phyloP scores from a whole-genome alignment of 1,140 invertebrate species.

The Phortica variegata region DNA sequence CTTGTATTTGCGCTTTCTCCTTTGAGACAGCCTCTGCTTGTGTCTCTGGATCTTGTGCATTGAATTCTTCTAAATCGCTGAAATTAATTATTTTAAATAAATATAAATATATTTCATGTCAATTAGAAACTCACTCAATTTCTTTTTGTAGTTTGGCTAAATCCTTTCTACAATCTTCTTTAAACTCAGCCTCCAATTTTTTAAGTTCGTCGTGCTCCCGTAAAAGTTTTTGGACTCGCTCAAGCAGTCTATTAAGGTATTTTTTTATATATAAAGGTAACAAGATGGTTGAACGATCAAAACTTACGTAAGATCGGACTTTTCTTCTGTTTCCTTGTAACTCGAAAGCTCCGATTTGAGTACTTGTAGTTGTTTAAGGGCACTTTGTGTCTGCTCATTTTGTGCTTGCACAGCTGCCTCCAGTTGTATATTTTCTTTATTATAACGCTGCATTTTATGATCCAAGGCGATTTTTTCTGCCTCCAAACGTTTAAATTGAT shows the following conservation, averaged over 20 bases:
- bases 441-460: conserved; percentile 41
- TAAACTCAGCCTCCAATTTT: conserved; percentile 72
- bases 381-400: conserved; percentile 33
- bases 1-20: conserved; percentile 58
- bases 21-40: conserved; percentile 61
- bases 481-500: conserved; percentile 60
- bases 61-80: conserved; percentile 60
- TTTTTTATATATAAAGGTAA: no score
- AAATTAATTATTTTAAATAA: conserved; percentile 2
- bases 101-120: not conserved
- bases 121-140: conserved; percentile 59
- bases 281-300: no score
- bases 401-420: conserved; percentile 57
- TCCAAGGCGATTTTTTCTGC: conserved; percentile 60
- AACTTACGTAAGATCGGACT: conserved; percentile 58
- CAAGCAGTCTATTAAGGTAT: conserved; percentile 66
- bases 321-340: conserved; percentile 58
- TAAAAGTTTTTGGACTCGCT: conserved; percentile 67
- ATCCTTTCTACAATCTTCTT: conserved; percentile 72
- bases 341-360: conserved; percentile 48
- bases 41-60: conserved; percentile 58
- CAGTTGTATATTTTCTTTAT: conserved; percentile 53
- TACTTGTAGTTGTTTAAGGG: conserved; percentile 31
- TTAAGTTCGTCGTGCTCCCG: conserved; percentile 73
- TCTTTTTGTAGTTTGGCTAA: conserved; percentile 62